A percentile compares a stretch with the other conserved stretches of the same genome.
Evolutionary conservation across 2,888 invertebrate genomes (phyloP).

Genomic region (Troides aeacus): DNA sequence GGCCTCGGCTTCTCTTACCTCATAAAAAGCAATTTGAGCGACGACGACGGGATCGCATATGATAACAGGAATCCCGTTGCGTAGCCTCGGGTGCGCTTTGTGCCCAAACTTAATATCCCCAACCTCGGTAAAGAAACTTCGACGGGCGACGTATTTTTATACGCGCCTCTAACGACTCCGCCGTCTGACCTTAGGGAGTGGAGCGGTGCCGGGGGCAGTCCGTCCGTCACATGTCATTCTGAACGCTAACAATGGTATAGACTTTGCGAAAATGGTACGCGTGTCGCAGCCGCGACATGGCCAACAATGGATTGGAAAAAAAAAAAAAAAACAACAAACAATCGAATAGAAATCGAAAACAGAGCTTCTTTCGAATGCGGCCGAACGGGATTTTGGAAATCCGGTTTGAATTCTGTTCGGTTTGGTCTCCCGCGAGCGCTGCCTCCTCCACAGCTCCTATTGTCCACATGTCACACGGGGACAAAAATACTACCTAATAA

Average conservation of each 20-base stretch:
- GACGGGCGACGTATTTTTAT: conserved; percentile 30
- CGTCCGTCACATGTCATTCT: conserved; percentile 71
- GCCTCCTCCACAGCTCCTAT: conserved; percentile 56
- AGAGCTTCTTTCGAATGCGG: conserved; percentile 72
- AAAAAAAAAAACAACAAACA: conserved; percentile 74
- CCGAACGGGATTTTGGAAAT: conserved; percentile 78
- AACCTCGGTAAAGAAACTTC: conserved; percentile 38
- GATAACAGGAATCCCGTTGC: conserved; percentile 78
- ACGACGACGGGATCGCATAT: conserved; percentile 66
- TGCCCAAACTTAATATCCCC: conserved; percentile 42
- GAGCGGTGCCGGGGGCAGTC: conserved; percentile 43
- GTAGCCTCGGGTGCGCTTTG: conserved; percentile 61
- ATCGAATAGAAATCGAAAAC: conserved; percentile 79
- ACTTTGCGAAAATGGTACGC: conserved; percentile 76
- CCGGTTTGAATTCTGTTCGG: conserved; percentile 73
- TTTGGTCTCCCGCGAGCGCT: conserved; percentile 50
- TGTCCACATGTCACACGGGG: conserved; percentile 42
- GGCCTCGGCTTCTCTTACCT: conserved; percentile 56
- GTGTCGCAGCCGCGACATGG: conserved; percentile 64
- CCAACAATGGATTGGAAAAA: conserved; percentile 66
- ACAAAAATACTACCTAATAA: conserved; percentile 29
- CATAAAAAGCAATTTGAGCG: conserved; percentile 74
- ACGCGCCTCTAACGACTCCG: conserved; percentile 29
- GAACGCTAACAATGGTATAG: conserved; percentile 68
- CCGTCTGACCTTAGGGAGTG: conserved; percentile 49